Evolutionary conservation across 2,113 vertebrate species (phyloP), one percentile per base, ranked within the genome.

Genomic region (Typhlomys cinereus): DNA sequence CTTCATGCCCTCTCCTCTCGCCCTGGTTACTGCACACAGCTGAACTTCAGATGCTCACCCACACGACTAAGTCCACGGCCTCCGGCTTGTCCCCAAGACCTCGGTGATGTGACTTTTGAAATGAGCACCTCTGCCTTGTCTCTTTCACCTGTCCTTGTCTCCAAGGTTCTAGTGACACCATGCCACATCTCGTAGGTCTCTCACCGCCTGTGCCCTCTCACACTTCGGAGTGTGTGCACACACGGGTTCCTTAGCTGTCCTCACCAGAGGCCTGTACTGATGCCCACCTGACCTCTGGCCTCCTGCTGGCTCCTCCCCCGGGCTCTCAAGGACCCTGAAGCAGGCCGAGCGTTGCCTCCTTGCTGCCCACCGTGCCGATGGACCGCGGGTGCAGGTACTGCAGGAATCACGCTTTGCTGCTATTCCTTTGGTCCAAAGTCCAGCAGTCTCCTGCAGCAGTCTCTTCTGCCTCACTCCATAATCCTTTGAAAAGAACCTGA

Each of bases 361-460:
- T 9, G 36, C 10, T 73, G 69, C 17, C 39, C 52, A 2, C 4
- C 0, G 1, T 11, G 3, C 12, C 27, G 0, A 12, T 0, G 0
- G 34, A 12, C 1, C 1, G 2, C 2, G 18, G 57, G 12, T 41
- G 12, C 31, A 5, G 48, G 18, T 36, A 9, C 1, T 4, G 0
- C 7, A 12, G 27, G 50, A 34, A 27, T 36, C 57, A 12, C 0
- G 0, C 44, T 34, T 13, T 21, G 7, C 25, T 79, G 46, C 71
- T 73, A 41, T 29, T 9, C 12, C 59, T 80, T 81, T 71, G 71
- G 44, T 46, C 27, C 29, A 39, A 67, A 6, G 54, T 21, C 5
- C 27, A 31, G 50, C 34, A 39, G 11, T 21, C 29, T 75, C 29
- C 14, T 7, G 18, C 3, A 20, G 46, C 27, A 12, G 41, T 12